These are phyloP conservation scores for Agriopis aurantiaria DNA, from an alignment of 2,888 invertebrate species.

Conservation along the genomic window DNA sequence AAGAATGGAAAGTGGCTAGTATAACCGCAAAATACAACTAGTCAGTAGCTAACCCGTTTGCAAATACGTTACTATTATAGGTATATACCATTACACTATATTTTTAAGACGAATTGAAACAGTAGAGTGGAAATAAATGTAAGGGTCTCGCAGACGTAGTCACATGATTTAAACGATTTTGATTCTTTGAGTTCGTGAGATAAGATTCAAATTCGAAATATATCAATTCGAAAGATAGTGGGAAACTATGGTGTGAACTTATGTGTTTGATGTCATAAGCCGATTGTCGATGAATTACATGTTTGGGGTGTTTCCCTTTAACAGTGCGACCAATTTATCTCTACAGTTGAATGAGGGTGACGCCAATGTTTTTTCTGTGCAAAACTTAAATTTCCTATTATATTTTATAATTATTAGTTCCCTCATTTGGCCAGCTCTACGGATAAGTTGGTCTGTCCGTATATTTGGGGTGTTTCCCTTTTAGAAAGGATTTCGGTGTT, in stretches of 20 bases:
- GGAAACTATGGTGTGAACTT: conserved; percentile 56
- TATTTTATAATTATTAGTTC: no score
- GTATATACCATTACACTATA: no score
- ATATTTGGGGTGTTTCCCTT: conserved; percentile 44
- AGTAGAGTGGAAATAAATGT: no score
- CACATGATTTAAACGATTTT: not conserved
- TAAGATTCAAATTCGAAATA: not conserved
- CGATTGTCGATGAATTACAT: conserved; percentile 60
- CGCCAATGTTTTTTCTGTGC: no score
- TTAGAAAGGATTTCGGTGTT: conserved; percentile 34
- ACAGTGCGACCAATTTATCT: not conserved
- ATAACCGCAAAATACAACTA: no score
- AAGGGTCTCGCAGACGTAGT: not conserved
- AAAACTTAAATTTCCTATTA: no score
- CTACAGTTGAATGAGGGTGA: conserved; percentile 26
- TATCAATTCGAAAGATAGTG: not conserved
- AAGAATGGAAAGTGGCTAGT: no score
- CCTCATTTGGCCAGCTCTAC: no score
- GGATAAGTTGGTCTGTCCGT: conserved; percentile 29
- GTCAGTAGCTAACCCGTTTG: no score
- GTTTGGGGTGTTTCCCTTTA: conserved; percentile 40
- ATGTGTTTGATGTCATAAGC: conserved; percentile 73
- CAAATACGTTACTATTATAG: no score
- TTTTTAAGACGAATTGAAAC: no score
- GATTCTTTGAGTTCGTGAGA: not conserved